Evolutionary conservation across 2,797 vertebrate genomes (phyloP), one percentile per base, ranked within the genome.

Genomic region (Anguilla marmorata): DNA sequence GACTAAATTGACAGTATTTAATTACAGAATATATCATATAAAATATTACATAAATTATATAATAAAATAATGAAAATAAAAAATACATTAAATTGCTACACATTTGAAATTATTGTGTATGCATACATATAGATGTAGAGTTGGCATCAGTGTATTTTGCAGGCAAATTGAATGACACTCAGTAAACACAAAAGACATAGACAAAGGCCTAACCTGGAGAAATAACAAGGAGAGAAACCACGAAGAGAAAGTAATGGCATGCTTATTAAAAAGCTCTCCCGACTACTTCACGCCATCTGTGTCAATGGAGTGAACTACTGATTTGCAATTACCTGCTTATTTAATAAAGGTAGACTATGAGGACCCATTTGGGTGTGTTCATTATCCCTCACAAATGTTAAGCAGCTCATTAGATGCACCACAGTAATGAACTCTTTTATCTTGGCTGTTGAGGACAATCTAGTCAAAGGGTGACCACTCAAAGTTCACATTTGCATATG

Each of bases 401-500:
- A 93, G 89, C 88, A 90, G 90, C 90, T 92, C 83, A 88, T 93
- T 93, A 94, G 92, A 93, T 89, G 66, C 82, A 87, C 41, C 54
- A 87, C 89, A 86, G 86, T 88, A 54, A 88, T 86, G 87, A n/a
- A 88, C 79, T 89, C 90, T 92, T 94, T 89, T 91, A 88, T 88
- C 87, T 76, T 89, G 79, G 76, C 87, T 87, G 90, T 89, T 88
- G 87, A 89, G 89, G 74, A 90, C 92, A 90, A 92, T 89, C 86
- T n/a, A 41, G 90, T 85, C 89, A 90, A 90, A 91, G 84, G 91
- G 92, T 91, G 86, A 87, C 87, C 86, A 89, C 87, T 86, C 87
- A 95, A 96, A 95, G 95, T 95, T 95, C 93, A 95, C 94, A 95
- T 96, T 96, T 94, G 94, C 94, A 96, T 95, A 92, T 85, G 88